Conservation (phyloP, 2,888 invertebrate genomes). For the Nemoura dubitans region DNA sequence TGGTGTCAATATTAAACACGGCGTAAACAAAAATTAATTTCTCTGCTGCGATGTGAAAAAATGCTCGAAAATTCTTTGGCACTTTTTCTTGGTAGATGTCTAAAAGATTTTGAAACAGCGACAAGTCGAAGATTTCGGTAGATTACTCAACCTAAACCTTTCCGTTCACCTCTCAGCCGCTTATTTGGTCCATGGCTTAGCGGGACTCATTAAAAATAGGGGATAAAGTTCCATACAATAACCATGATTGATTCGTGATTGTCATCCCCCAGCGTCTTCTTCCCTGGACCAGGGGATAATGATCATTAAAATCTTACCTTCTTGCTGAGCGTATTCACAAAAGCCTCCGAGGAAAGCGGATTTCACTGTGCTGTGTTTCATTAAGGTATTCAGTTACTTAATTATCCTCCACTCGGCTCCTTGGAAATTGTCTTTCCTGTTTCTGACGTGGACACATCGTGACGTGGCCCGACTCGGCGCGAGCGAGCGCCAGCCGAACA, state of each 20-base stretch:
- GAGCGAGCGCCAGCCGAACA: neutral
- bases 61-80: neutral
- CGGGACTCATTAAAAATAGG: neutral
- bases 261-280: neutral
- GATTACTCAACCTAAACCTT: neutral
- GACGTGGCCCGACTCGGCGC: neutral
- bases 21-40: constrained; percentile 27
- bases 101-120: neutral
- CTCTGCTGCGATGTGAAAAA: neutral
- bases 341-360: neutral
- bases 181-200: neutral
- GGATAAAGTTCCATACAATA: constrained; percentile 2
- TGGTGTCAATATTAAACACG: neutral
- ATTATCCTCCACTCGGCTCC: neutral
- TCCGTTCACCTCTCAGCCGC: neutral
- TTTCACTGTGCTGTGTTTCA: neutral
- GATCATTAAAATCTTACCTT: neutral
- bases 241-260: neutral
- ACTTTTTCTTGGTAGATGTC: neutral
- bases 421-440: neutral
- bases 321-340: constrained; percentile 7
- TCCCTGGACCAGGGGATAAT: neutral
- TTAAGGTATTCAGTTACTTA: constrained; percentile 7
- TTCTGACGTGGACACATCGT: constrained; percentile 8
- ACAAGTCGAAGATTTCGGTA: too few species aligned